Conservation (phyloP, 2,888 invertebrate species). For the Tiliacea aurago region DNA sequence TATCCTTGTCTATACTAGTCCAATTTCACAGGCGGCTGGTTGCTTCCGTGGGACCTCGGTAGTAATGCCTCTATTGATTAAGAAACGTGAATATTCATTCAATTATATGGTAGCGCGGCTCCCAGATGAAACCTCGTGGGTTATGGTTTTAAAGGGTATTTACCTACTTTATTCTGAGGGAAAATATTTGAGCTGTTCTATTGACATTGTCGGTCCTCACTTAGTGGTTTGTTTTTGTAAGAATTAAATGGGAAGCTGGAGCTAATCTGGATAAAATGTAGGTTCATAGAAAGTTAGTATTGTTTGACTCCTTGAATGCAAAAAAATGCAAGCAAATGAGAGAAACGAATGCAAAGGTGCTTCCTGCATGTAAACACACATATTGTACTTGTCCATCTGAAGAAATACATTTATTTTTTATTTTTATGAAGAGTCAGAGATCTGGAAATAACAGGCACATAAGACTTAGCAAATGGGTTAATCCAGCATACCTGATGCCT, state of each 20-base stretch:
- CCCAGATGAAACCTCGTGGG: slow-evolving; percentile 81
- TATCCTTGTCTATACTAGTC: slow-evolving; percentile 82
- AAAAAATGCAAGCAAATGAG: neutral
- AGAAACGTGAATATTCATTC: slow-evolving; percentile 90
- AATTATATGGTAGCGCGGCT: slow-evolving; percentile 86
- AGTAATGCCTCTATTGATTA: slow-evolving; percentile 89
- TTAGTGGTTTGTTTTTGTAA: slow-evolving; percentile 46
- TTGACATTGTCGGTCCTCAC: slow-evolving; percentile 45
- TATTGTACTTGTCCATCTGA: neutral
- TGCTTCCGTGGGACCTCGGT: slow-evolving; percentile 83
- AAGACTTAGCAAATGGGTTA: no score
- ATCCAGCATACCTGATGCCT: neutral
- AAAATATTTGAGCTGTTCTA: slow-evolving; percentile 59
- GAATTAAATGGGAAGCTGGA: slow-evolving; percentile 22
- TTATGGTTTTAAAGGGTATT: slow-evolving; percentile 72
- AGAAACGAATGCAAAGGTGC: neutral
- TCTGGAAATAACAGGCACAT: no score
- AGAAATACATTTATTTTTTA: neutral
- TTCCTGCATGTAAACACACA: neutral
- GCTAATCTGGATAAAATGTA: slow-evolving; percentile 27
- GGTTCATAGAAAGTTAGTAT: slow-evolving; percentile 1
- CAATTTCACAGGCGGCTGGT: slow-evolving; percentile 89
- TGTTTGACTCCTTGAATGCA: neutral
- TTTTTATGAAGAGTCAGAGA: neutral
- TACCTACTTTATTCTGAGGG: slow-evolving; percentile 59